Base-by-base conservation (phyloP, 1,140 invertebrate species). In the Ericerus pela region DNA sequence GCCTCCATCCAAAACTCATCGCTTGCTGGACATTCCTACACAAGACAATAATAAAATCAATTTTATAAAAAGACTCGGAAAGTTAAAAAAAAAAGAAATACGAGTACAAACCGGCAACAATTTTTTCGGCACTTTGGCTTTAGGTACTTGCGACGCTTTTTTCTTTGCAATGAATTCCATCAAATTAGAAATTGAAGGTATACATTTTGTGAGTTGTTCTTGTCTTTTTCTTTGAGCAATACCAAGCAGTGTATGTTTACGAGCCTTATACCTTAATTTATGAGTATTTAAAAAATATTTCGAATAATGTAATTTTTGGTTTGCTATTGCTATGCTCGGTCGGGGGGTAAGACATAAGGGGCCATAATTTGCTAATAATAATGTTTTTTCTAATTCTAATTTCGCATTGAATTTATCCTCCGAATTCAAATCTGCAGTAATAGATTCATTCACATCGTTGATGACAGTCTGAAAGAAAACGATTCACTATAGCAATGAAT, bases 321-420 rank as follows among this genome's bases (percentile, higher is more conserved):
- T 47, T 4, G 41, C 41, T 31, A 88, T 70, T 27, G 81, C 81
- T n/a, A 91, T 79, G 18, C 82, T 75, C 2, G 85, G 85, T 62
- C 85, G 80, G 1, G 90, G 88, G 68, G 92, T 87, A n/a, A 95
- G 72, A 67, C 88, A 94, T 2, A 96, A 70, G 26, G 86, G 85
- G 37, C 86, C 85, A 52, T 85, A 79, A 8, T 85, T 88, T 14
- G 85, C 85, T 60, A 89, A 74, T 20, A 94, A 76, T 54, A 95
- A 68, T 62, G 87, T 80, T 61, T 85, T 86, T 68, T 95, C 90
- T 43, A 94, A 64, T 11, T 79, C 71, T 53, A 84, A 74, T 29
- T 81, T 76, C 59, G 93, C 89, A 57, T 93, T 85, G 12, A 79
- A 75, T 41, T 79, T 82, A 81, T 80, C 85, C 18, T 78, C 78